Evolutionary conservation across 1,140 invertebrate genomes (phyloP), one percentile per base, ranked within the genome.

Genomic region (Magallana gigas): DNA sequence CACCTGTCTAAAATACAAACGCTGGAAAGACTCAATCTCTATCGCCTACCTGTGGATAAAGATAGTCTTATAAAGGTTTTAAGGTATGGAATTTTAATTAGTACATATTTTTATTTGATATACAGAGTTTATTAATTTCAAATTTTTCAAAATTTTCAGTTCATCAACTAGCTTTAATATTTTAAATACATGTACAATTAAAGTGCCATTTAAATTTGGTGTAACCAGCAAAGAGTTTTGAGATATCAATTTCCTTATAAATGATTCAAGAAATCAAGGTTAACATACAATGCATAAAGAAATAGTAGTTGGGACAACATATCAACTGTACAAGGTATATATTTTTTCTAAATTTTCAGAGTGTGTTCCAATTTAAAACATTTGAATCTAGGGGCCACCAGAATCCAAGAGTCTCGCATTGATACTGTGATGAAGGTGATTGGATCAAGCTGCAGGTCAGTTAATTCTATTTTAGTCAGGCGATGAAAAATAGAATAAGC

Each of bases 11-110:
- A 95, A 84, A 93, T 98, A 3, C 96, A 95, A 68, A 96, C 96
- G 84, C 94, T 98, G 7, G 96, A 96, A 91, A 95, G 96, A 57
- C 93, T 98, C 23, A 97, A 98, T 94, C 94, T 98, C 12, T 98
- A 97, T 92, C 95, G 96, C 89, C 97, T 93, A 96, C 96, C 96
- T 93, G 94, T 95, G 90, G 91, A 93, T 71, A 76, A 23, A 29
- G 7, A 76, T 12, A 76, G 68, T 36, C 68, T 76, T 23, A 76
- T 76, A 23, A 29, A 76, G 12, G 68, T 76, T 23, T 29, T 76
- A 11, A 23, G 23, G 68, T 76, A 76, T 29, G 23, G 11, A 36
- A 48, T 48, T 2, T 48, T 8, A 8, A 29, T 12, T 29, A 0
- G 1, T 8, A 76, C 11, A 76, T 36, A 23, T 18, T 68, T 23